Base-by-base conservation (phyloP, 2,797 vertebrate genomes). In the Enoplosus armatus region DNA sequence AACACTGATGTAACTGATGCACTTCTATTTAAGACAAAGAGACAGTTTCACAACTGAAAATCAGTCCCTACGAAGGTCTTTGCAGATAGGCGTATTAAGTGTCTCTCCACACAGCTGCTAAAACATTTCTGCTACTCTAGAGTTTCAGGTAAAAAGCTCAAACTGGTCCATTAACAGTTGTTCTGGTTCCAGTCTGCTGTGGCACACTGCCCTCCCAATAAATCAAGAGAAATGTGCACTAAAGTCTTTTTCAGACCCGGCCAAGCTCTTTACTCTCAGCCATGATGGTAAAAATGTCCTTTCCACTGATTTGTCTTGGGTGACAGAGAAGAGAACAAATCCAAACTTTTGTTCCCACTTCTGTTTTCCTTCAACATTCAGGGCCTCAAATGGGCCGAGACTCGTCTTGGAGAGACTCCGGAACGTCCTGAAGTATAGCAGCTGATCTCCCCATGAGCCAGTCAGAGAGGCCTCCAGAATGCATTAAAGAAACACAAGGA, bases 261-360 rank as follows among this genome's bases (percentile, higher is more conserved):
- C 69, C 51, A 59, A 54, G 37, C 26, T 9, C 10, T 48, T 29
- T 72, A 11, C 66, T 54, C 12, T 51, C 12, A 6, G 75, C 27
- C 53, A 6, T 14, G n/a, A 20, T 31, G 15, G 47, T 26, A 26
- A 60, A 64, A 70, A 72, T 67, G 65, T 77, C 50, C 35, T 58
- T 53, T 72, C 51, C 54, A 61, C 11, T 35, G 54, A 66, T 65
- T 80, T 65, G n/a, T 76, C 41, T 71, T 66, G 69, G 80, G 61
- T 26, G 69, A 62, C 48, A 37, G 55, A 47, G 39, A 35, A 7
- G 53, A 45, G 20, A 61, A 73, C 35, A 3, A 58, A 73, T 73
- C 80, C 72, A 73, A 65, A 69, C 47, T 4, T 75, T 59, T 65
- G 51, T 70, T 67, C 59, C 69, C 39, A 58, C 48, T 64, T 64